These are phyloP conservation scores for Calcarius lapponicus DNA, from an alignment of 2,797 vertebrate genomes.

Conservation along the genomic window DNA sequence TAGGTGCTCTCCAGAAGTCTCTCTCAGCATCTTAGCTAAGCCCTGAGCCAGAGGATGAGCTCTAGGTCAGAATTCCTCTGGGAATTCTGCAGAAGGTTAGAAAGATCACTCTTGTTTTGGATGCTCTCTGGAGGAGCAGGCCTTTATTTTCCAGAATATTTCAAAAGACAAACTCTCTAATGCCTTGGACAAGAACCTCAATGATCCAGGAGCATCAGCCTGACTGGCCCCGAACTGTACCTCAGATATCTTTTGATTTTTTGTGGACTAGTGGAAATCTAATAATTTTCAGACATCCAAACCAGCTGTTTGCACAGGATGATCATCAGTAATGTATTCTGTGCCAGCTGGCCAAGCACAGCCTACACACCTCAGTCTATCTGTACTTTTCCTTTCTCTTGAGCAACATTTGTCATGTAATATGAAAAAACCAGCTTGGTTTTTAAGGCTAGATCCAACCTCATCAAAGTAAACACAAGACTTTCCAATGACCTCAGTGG, in stretches of 20 bases:
- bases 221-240: neutral
- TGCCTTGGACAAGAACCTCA: neutral
- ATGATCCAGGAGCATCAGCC: neutral
- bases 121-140: neutral
- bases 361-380: constrained; percentile 11
- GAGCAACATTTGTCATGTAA: constrained; percentile 1
- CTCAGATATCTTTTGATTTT: neutral
- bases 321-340: neutral
- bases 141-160: neutral
- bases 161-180: neutral
- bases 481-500: constrained; percentile 16
- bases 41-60: neutral
- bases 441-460: constrained; percentile 2
- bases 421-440: constrained; percentile 6
- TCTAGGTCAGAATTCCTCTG: neutral
- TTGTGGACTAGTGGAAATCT: neutral
- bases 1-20: neutral
- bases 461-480: constrained; percentile 20
- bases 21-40: neutral
- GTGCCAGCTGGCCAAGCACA: neutral
- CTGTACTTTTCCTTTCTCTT: constrained; percentile 8
- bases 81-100: neutral
- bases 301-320: neutral
- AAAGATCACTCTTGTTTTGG: neutral
- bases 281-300: constrained; percentile 1